Evolutionary conservation across 2,797 vertebrate species (phyloP).

Genomic region (Ceryle rudis): DNA sequence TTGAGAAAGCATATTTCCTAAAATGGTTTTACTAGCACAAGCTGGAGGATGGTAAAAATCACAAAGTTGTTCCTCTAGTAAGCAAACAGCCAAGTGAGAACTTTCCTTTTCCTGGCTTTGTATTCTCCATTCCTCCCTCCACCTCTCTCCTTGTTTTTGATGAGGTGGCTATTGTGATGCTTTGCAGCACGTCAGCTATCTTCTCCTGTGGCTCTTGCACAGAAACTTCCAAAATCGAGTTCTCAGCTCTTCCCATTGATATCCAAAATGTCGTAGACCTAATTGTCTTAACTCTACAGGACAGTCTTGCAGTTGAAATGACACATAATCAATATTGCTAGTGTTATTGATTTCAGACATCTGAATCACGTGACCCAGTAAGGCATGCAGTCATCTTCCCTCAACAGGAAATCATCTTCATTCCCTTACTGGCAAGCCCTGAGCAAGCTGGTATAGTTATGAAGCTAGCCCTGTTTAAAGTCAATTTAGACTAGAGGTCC

Average conservation of each 20-base stretch:
- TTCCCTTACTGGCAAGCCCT: neutral
- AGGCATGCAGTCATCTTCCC: neutral
- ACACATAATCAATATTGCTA: neutral
- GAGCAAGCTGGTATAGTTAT: neutral
- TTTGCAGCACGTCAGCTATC: neutral
- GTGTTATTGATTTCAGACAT: neutral
- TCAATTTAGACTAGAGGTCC: too few species aligned
- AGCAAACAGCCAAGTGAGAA: neutral
- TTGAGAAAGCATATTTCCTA: neutral
- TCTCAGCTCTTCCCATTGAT: neutral
- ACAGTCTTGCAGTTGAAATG: neutral
- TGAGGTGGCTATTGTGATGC: neutral
- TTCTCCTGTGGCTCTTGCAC: neutral
- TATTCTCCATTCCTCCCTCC: neutral
- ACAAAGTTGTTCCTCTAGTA: neutral
- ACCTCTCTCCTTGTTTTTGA: neutral
- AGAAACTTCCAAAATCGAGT: neutral
- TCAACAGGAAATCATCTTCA: neutral
- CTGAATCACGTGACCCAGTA: neutral
- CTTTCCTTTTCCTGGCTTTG: neutral
- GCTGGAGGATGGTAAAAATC: neutral
- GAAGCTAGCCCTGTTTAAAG: neutral
- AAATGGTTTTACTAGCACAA: neutral
- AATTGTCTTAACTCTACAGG: neutral
- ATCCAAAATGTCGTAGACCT: neutral